Base-by-base conservation (phyloP, 2,888 invertebrate genomes). In the Spatulosminthurus flaviceps region DNA sequence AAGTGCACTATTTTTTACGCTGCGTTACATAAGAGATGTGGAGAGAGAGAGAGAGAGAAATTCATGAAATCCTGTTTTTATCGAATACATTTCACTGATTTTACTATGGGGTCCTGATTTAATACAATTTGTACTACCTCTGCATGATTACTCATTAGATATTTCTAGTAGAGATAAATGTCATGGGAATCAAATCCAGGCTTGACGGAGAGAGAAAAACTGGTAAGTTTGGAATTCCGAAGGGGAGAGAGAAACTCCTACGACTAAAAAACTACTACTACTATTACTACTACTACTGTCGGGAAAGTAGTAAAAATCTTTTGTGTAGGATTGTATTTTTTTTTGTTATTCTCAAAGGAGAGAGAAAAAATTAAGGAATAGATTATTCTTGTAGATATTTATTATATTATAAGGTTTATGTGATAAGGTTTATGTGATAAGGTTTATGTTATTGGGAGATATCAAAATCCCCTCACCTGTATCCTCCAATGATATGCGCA, bases 41-140 rank as follows among this genome's bases (percentile, higher is more conserved):
- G 9, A 51, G 2, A 19, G 7, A 51, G 51, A 51, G 51, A 51
- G 51, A 51, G 16, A 51, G 51, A 51, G 51, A 51, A 19, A 51
- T 11, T 19, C 51, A 51, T 51, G 51, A n/a, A 51, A 51, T 51
- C 51, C 51, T 51, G 51, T 51, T 51, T 51, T 51, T n/a, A 51
- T 51, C 51, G 51, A 16, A 16, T 51, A 51, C 2, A 16, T 51
- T 51, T 51, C 16, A 51, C 51, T 51, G n/a, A 16, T 51, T 51
- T 51, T 51, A 51, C 51, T 51, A 51, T n/a, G 51, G 1, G 51
- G 51, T 51, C 51, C 51, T n/a, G 22, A 71, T 41, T 71, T 41
- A 42, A 71, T 28, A 28, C 11, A 72, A 72, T 72, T 72, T 72
- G 72, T 72, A 72, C 43, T n/a, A n/a, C n/a, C n/a, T n/a, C 41